phyloP scores from a whole-genome alignment of 1,140 invertebrate genomes.

The Tyrophagus putrescentiae region DNA sequence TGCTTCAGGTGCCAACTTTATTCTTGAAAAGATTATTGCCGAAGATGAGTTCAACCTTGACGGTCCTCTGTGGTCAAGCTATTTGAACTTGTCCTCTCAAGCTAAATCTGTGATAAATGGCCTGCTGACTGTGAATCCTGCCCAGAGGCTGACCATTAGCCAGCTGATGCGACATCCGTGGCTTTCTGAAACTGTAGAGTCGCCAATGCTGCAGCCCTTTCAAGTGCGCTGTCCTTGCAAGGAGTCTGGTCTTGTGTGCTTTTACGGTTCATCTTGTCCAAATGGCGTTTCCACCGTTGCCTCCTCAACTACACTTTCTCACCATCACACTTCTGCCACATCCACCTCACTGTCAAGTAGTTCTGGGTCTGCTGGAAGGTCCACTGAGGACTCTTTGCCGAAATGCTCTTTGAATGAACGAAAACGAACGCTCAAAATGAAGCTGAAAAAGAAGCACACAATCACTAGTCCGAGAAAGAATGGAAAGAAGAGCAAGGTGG shows the following conservation, averaged over 20 bases:
- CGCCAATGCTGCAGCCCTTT: no score
- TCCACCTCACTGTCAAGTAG: no score
- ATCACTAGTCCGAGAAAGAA: conserved; percentile 4
- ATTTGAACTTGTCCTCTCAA: conserved; percentile 45
- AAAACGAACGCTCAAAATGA: conserved; percentile 1
- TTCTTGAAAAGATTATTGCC: conserved; percentile 1
- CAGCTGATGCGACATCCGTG: conserved; percentile 50
- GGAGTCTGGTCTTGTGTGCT: no score
- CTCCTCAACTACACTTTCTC: no score
- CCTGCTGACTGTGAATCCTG: conserved; percentile 61
- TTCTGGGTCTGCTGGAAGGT: not conserved
- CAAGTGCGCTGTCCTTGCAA: no score
- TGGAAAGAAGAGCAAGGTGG: conserved; percentile 3
- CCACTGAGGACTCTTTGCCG: not conserved
- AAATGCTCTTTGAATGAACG: not conserved
- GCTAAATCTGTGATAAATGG: conserved; percentile 60
- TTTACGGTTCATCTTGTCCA: no score
- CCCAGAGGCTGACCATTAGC: conserved; percentile 48
- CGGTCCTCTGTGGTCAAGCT: conserved; percentile 47
- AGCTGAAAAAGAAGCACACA: conserved; percentile 7
- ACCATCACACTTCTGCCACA: no score
- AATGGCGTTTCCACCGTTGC: no score
- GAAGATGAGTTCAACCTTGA: conserved; percentile 49
- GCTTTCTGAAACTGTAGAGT: conserved; percentile 36
- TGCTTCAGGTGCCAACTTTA: conserved; percentile 27